Evolutionary conservation across 2,888 invertebrate species (phyloP), one percentile per base, ranked within the genome.

Genomic region (Sinelater perroti): DNA sequence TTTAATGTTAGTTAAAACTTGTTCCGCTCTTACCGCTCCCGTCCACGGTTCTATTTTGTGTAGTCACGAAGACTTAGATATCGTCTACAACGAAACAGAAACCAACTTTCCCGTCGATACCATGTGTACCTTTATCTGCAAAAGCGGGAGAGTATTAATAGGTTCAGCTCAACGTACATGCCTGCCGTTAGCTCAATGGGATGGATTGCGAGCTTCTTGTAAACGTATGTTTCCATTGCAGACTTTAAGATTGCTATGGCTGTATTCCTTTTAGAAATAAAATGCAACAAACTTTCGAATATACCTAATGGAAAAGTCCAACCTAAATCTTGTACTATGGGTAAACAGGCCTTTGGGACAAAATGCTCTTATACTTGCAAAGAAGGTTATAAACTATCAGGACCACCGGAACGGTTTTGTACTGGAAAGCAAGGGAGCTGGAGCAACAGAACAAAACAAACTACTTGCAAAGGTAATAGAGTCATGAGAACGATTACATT

Each of bases 1-100:
- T n/a, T n/a, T n/a, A n/a, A n/a, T n/a, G n/a, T n/a, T n/a, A n/a
- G 87, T 86, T 67, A 87, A 85, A 77, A 85, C 83, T 0, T 89
- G 89, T 64, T 80, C 81, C 2, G 78, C 79, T 2, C 73, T 87
- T 33, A 72, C 77, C 47, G 73, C 81, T 2, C 87, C 87, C 1
- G 72, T 75, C 44, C 81, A 85, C 67, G 88, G 87, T 2, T 78
- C 79, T 47, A 81, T 87, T 50, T 72, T 73, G 10, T 84, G 84
- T 64, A 72, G 80, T 52, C 81, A 83, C 46, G 69, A 72, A 16
- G 80, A 81, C 64, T 67, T 78, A 7, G 74, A 72, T 6, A 67
- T 70, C 10, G 73, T 70, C 36, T 76, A 73, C 54, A 70, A 71
- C 10, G 69, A 72, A 10, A 66, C 68, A 4, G 70, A 75, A 2